Evolutionary conservation across 2,113 vertebrate species (phyloP), one percentile per base, ranked within the genome.

Genomic region (Campylorhamphus procurvoides): DNA sequence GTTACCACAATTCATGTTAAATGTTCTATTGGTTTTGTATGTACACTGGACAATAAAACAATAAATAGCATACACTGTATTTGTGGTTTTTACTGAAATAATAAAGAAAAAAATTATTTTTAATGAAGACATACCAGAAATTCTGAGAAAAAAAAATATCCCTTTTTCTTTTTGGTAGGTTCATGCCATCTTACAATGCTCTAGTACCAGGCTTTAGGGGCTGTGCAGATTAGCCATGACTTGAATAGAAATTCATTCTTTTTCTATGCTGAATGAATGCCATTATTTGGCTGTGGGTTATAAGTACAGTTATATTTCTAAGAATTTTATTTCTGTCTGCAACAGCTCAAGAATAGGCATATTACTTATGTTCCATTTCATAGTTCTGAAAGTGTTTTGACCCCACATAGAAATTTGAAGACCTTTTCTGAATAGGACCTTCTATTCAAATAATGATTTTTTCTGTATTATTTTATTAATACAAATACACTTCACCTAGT

Each of bases 381-480:
- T 93, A 76, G 66, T 94, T 93, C 87, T 92, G 75, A 90, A 96
- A 96, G 77, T 89, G 83, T 96, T 96, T 90, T 96, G 95, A 97
- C 97, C 93, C n/a, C 49, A 87, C 59, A 96, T 92, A 96, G 95
- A 96, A 97, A 97, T 96, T 22, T 92, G 83, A 96, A 94, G 91
- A 93, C 87, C 86, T 94, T 89, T 89, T 84, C 80, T 95, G 95
- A 97, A 97, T 97, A 96, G 82, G 84, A 39, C 82, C 79, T 96
- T 82, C 94, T 60, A 90, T 60, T 94, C 94, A 95, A 58, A 96
- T 71, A 95, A 96, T 92, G 33, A 89, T 93, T 89, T 95, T 90
- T 94, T 67, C 89, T 85, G 25, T 93, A 95, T 92, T 93, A 95
- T 93, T 96, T 96, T 95, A 96, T 96, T 96, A 96, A 95, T 94